A percentile compares a stretch with the other conserved stretches of the same genome.
These are phyloP conservation scores for Thysanoteuthis rhombus DNA, from an alignment of 2,888 invertebrate species.

Conservation along the genomic window DNA sequence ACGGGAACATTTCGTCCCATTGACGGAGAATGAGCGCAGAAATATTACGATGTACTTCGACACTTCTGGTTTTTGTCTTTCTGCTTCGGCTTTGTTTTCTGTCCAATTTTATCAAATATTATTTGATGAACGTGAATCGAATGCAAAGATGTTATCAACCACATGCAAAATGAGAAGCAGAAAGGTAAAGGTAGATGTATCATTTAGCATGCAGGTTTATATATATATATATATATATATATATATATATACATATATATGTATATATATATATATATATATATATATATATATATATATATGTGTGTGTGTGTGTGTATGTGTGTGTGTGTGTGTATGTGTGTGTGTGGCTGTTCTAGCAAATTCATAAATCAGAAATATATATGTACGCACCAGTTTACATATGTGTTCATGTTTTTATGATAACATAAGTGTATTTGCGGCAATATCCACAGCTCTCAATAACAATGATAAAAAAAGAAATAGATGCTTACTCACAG, in stretches of 20 bases:
- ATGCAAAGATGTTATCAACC: not conserved
- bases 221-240: not conserved
- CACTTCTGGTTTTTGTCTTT: not conserved
- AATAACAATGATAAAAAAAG: no score
- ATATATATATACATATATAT: not conserved
- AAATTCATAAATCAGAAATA: no score
- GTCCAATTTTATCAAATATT: not conserved
- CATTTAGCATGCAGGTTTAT: not conserved
- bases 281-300: not conserved
- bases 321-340: no score
- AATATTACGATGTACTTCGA: not conserved
- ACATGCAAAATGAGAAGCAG: not conserved
- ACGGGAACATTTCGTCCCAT: not conserved
- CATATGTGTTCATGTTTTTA: no score
- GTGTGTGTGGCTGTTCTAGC: no score
- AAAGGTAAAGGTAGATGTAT: not conserved
- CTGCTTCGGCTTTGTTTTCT: not conserved
- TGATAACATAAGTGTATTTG: no score
- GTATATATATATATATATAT: not conserved
- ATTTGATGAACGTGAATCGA: not conserved
- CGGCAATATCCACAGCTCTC: no score
- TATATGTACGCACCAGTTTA: no score
- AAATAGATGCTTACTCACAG: no score
- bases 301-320: no score
- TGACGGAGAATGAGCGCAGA: not conserved